Evolutionary conservation across 2,113 vertebrate species (phyloP), one percentile per base, ranked within the genome.

Genomic region (Osmerus mordax): DNA sequence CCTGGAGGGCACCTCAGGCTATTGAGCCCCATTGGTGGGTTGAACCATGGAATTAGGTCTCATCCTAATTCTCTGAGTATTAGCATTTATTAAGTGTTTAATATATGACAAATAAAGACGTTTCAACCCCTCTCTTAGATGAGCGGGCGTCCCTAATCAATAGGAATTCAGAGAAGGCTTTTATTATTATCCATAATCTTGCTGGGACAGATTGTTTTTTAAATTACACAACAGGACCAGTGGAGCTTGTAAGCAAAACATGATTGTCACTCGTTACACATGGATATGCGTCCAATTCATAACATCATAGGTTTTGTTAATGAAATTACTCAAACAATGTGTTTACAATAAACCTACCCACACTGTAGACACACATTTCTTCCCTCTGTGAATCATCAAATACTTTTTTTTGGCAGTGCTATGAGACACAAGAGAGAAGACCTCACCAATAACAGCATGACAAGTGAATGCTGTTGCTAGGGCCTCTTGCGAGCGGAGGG

Each of bases 401-500:
- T 75, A 79, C 85, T 87, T 80, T 84, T 83, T 84, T 78, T 81
- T 72, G 68, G 70, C 73, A 75, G 77, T 73, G 81, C 32, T 36
- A 6, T 5, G 81, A 78, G 72, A 77, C 78, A 78, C 66, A 70
- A 23, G 68, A 76, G 83, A 83, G 81, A 84, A 89, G 87, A 89
- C 88, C 85, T 89, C 88, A 88, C 84, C 86, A 15, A 25, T 84
- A 86, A 85, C 87, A 80, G 67, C 36, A 15, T 76, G 67, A 73
- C 59, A 64, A 81, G 29, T 3, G 84, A 88, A 86, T 82, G 83
- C 6, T 69, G 63, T 74, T 81, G 80, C 74, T 65, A 29, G 82
- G 32, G 82, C 84, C 88, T 89, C 88, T 87, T 88, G 88, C 69
- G 60, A 13, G 32, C 7, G 65, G 16, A 21, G 19, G 47, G 21